Conservation (phyloP, 2,113 vertebrate species). For the Donacobius atricapilla region DNA sequence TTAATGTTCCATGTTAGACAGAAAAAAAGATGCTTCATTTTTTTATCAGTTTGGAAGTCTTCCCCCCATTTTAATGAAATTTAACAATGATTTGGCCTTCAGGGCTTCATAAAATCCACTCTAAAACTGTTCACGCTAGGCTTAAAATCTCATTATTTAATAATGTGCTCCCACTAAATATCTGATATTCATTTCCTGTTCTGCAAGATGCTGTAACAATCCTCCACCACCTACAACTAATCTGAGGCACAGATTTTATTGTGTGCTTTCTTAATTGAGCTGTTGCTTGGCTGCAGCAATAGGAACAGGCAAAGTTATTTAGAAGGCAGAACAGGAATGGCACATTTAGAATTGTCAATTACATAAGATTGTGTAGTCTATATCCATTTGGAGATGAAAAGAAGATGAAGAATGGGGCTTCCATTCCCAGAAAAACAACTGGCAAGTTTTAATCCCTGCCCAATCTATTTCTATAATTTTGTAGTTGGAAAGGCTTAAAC, state of each 20-base stretch:
- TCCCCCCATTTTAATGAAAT: background rate
- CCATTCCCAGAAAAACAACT: background rate
- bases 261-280: background rate
- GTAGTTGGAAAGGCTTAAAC: background rate
- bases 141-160: constrained; percentile 13
- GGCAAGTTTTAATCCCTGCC: background rate
- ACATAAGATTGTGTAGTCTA: background rate
- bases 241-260: background rate
- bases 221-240: background rate
- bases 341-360: background rate
- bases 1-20: background rate
- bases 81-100: background rate
- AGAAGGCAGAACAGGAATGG: background rate
- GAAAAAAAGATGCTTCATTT: background rate
- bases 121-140: background rate
- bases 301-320: background rate
- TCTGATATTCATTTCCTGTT: background rate
- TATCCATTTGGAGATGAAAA: background rate
- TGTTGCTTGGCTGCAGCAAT: background rate
- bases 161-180: background rate
- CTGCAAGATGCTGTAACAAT: background rate
- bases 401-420: background rate
- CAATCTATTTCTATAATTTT: background rate
- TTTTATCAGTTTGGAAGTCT: background rate
- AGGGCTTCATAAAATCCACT: constrained; percentile 12